These are phyloP conservation scores for Flexamia atlantica DNA, from an alignment of 2,888 invertebrate genomes.

Conservation along the genomic window DNA sequence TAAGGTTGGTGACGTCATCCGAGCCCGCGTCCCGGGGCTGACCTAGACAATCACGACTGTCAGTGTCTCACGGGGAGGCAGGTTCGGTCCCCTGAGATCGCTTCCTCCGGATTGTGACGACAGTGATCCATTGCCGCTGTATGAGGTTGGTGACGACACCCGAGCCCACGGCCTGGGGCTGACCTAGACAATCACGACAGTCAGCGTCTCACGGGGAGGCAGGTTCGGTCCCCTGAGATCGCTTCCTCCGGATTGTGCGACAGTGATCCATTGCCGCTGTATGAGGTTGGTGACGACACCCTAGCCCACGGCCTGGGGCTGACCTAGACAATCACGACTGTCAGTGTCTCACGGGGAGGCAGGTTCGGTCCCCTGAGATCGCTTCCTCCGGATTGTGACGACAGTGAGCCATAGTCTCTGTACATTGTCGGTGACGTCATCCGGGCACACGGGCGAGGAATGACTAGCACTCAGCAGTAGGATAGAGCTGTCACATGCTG, in stretches of 20 bases:
- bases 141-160: too few species aligned
- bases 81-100: neutral
- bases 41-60: neutral
- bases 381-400: neutral
- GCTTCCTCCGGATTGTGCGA: neutral
- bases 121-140: neutral
- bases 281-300: neutral
- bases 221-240: neutral
- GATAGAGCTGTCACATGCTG: too few species aligned
- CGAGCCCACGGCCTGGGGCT: too few species aligned
- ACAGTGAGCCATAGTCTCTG: neutral
- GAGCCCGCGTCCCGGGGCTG: neutral
- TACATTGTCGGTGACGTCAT: neutral
- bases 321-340: neutral
- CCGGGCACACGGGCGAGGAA: neutral
- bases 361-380: neutral
- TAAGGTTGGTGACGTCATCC: neutral
- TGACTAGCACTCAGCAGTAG: too few species aligned
- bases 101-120: neutral
- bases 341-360: too few species aligned
- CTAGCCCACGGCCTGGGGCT: neutral
- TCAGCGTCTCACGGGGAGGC: too few species aligned
- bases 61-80: too few species aligned
- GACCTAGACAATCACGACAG: too few species aligned
- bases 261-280: neutral